A percentile compares a stretch with the other conserved stretches of the same genome.
These are phyloP conservation scores for Scomber scombrus DNA, from an alignment of 2,113 vertebrate genomes.

Conservation along the genomic window DNA sequence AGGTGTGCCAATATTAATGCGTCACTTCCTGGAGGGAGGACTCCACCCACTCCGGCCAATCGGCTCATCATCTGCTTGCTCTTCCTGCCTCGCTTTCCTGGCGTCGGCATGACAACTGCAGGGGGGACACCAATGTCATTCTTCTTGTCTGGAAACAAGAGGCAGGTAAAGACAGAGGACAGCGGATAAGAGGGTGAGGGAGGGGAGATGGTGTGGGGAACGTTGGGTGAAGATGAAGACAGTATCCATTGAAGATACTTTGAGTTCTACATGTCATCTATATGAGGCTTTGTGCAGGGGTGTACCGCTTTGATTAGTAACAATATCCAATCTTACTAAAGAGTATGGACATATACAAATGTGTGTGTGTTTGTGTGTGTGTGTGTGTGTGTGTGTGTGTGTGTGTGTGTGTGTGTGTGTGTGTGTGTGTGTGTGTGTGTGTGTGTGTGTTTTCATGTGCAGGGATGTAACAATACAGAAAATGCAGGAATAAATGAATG, in stretches of 20 bases:
- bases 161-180: background rate
- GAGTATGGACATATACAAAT: background rate
- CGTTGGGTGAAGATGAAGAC: slow-evolving; percentile 38
- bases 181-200: slow-evolving; percentile 23
- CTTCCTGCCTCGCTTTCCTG: slow-evolving; percentile 85
- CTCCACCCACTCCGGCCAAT: slow-evolving; percentile 62
- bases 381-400: no score
- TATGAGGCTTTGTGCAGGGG: background rate
- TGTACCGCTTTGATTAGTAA: background rate
- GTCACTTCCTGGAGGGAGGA: slow-evolving; percentile 84
- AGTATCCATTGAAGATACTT: background rate
- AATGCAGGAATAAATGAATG: background rate
- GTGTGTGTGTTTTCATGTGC: background rate
- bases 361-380: background rate
- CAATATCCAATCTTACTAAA: background rate
- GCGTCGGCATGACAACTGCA: slow-evolving; percentile 81
- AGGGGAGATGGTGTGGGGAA: slow-evolving; percentile 63
- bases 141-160: slow-evolving; percentile 90
- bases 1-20: slow-evolving; percentile 86
- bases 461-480: background rate
- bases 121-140: slow-evolving; percentile 86
- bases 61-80: slow-evolving; percentile 83
- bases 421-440: no score
- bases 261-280: background rate
- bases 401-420: background rate